Conservation (phyloP, 2,113 vertebrate species). For the Sebastes schlegelii region DNA sequence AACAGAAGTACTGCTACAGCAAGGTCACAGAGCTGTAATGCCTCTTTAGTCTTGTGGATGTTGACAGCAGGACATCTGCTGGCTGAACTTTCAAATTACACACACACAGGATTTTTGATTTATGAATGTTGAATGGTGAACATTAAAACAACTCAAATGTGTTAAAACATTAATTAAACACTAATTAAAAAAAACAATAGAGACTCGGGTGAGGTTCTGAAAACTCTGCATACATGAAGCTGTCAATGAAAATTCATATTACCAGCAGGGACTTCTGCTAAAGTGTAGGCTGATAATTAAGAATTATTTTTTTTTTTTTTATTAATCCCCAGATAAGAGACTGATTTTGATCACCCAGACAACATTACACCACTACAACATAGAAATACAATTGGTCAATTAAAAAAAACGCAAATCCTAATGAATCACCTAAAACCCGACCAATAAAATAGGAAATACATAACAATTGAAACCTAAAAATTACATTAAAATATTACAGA, state of each 20-base stretch:
- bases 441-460: not conserved
- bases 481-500: not conserved
- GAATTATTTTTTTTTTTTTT: not conserved
- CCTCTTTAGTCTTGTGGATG: too few species aligned
- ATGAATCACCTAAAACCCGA: not conserved
- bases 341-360: not conserved
- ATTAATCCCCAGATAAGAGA: not conserved
- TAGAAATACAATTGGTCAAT: not conserved
- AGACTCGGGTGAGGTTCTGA: not conserved
- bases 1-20: too few species aligned
- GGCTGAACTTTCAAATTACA: too few species aligned
- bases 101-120: too few species aligned
- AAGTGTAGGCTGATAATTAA: not conserved
- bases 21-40: too few species aligned
- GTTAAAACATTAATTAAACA: too few species aligned
- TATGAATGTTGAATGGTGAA: too few species aligned
- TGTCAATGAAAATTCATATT: too few species aligned
- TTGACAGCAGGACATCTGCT: too few species aligned
- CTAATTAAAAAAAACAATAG: too few species aligned
- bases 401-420: not conserved
- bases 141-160: too few species aligned
- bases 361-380: not conserved
- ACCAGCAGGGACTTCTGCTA: not conserved
- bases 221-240: not conserved
- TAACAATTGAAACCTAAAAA: not conserved